Conservation (phyloP, 2,113 vertebrate genomes). For the Mesoclemmys tuberculata region DNA sequence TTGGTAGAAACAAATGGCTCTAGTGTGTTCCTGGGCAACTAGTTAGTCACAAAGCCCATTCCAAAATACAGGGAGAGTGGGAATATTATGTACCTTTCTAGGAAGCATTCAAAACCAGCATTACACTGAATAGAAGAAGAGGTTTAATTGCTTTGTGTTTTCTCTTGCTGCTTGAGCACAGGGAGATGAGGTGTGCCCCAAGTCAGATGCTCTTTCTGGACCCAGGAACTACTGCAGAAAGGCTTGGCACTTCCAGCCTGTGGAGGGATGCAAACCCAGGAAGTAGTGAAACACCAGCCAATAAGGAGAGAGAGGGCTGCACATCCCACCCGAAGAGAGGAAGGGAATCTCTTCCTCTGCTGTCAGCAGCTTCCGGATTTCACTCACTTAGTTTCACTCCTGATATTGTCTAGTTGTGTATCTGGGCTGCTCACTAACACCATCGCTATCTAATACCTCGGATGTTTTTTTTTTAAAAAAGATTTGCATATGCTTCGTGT, state of each 20-base stretch:
- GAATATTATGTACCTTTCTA: background rate
- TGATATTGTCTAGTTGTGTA: background rate
- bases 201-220: background rate
- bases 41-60: conserved; percentile 1
- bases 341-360: background rate
- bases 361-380: background rate
- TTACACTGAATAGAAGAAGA: conserved; percentile 28
- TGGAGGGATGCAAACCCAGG: accelerated
- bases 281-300: background rate
- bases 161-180: background rate
- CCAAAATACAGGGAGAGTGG: background rate
- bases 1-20: background rate
- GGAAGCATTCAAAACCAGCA: background rate
- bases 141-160: background rate
- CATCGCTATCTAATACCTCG: background rate
- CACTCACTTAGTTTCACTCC: accelerated
- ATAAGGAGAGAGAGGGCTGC: background rate
- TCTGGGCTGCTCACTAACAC: background rate
- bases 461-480: accelerated
- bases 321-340: background rate
- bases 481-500: background rate
- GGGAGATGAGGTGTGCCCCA: background rate
- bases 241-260: background rate
- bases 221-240: background rate
- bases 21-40: background rate